Percentiles rank a stretch among this genome's conserved stretches.
Conservation (phyloP, 2,888 invertebrate genomes). For the Bedellia somnulentella region DNA sequence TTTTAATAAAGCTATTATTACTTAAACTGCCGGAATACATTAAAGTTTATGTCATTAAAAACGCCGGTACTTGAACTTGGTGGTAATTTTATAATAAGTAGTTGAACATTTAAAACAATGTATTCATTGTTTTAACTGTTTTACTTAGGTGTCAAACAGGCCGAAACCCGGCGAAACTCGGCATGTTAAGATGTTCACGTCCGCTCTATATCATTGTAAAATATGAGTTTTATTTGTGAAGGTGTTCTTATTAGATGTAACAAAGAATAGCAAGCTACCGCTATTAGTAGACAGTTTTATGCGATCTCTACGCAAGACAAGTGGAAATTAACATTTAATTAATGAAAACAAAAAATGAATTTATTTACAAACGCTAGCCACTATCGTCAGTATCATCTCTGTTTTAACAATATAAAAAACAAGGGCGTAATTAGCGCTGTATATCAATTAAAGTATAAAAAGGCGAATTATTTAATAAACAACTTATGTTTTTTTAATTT, state of each 20-base stretch:
- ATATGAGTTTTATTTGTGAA: too few species aligned
- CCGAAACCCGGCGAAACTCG: too few species aligned
- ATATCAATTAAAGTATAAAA: slow-evolving; percentile 48
- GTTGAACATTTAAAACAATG: slow-evolving; percentile 14
- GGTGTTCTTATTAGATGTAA: too few species aligned
- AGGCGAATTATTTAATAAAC: too few species aligned
- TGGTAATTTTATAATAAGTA: slow-evolving; percentile 15
- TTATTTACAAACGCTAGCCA: not conserved
- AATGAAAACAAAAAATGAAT: not conserved
- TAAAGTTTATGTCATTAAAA: slow-evolving; percentile 26
- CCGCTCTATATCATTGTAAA: too few species aligned
- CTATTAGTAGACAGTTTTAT: too few species aligned
- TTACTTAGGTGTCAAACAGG: not conserved
- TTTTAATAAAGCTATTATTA: slow-evolving; percentile 50
- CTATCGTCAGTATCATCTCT: not conserved
- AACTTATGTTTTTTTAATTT: too few species aligned
- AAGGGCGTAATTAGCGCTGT: slow-evolving; percentile 42
- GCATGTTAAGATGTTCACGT: too few species aligned
- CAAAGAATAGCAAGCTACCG: too few species aligned
- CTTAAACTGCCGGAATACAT: slow-evolving; percentile 40
- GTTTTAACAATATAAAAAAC: slow-evolving; percentile 1
- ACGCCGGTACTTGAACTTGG: slow-evolving; percentile 10
- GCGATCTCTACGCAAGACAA: not conserved
- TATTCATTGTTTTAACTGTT: slow-evolving; percentile 4
- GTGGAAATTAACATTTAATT: not conserved